Evolutionary conservation across 2,113 vertebrate species (phyloP), one percentile per base, ranked within the genome.

Genomic region (Sapajus apella): DNA sequence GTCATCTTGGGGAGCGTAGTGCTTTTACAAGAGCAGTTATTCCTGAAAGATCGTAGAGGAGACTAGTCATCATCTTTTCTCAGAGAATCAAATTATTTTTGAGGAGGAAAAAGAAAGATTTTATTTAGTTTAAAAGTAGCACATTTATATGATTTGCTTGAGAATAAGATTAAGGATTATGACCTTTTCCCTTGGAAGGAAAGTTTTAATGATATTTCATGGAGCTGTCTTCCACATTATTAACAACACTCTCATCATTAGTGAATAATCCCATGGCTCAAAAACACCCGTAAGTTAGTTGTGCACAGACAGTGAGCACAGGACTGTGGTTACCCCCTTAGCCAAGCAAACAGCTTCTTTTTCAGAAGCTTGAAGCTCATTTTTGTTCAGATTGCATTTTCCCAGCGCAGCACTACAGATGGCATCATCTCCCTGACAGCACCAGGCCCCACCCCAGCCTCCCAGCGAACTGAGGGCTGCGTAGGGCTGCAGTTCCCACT

Each of bases 61-160:
- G 85, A 37, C 55, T 45, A 94, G 43, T 56, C 14, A 1, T 32
- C 68, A 47, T 35, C 32, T 77, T 64, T 81, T 43, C 81, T 91
- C 35, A 96, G 80, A 85, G 56, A 96, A 87, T 50, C 64, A 73
- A 72, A 32, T 52, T 79, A 52, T 75, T 90, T 95, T 75, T 93
- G 18, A 92, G 45, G 58, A 90, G 30, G 40, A 21, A 76, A 73
- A 72, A 55, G 23, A 70, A 82, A 66, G 40, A 47, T 84, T 75
- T 43, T 56, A 50, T 58, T 91, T 68, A 37, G 18, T 70, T 21
- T 75, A 55, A 80, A 80, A 20, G 23, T 55, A 82, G 35, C 35
- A 77, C 32, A 16, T 73, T 85, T 64, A 43, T 8, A 18, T 45
- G 8, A 17, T 90, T 92, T 76, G 68, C 52, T 77, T 64, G 40